Percentiles rank a stretch among this genome's conserved stretches.
These are phyloP conservation scores for Mastacembelus armatus DNA, from an alignment of 2,797 vertebrate species.

Conservation along the genomic window DNA sequence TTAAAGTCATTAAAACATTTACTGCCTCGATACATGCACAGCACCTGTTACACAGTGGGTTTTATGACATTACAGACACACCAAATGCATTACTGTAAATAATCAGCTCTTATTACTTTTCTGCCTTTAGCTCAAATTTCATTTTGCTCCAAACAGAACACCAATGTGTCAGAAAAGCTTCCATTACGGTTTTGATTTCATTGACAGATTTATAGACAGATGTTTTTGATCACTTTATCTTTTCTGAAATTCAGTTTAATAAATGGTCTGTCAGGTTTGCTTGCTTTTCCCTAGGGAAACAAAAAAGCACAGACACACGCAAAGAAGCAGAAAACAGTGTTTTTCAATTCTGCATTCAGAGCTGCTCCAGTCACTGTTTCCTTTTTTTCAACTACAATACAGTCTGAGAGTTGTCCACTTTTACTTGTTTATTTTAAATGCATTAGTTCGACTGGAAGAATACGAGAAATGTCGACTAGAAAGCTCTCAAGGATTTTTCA, in stretches of 20 bases:
- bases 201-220: constrained; percentile 78
- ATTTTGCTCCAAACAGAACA: constrained; percentile 79
- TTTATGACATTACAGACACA: constrained; percentile 53
- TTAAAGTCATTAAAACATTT: constrained; percentile 54
- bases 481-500: neutral
- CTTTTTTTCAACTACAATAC: constrained; percentile 2
- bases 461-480: neutral
- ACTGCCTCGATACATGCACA: constrained; percentile 40
- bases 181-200: constrained; percentile 72
- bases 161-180: constrained; percentile 71
- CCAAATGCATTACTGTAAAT: constrained; percentile 74
- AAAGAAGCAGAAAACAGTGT: constrained; percentile 8
- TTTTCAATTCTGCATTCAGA: constrained; percentile 25
- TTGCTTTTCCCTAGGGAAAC: constrained; percentile 20
- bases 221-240: constrained; percentile 77
- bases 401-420: neutral
- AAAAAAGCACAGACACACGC: neutral
- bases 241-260: constrained; percentile 75
- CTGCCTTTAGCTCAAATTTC: constrained; percentile 65
- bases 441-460: neutral
- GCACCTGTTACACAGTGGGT: constrained; percentile 40
- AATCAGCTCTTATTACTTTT: constrained; percentile 61
- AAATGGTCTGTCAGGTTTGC: constrained; percentile 63
- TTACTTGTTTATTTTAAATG: neutral
- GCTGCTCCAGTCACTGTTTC: neutral